Base-by-base conservation (phyloP, 2,797 vertebrate species). In the Rhynchotus rufescens region DNA sequence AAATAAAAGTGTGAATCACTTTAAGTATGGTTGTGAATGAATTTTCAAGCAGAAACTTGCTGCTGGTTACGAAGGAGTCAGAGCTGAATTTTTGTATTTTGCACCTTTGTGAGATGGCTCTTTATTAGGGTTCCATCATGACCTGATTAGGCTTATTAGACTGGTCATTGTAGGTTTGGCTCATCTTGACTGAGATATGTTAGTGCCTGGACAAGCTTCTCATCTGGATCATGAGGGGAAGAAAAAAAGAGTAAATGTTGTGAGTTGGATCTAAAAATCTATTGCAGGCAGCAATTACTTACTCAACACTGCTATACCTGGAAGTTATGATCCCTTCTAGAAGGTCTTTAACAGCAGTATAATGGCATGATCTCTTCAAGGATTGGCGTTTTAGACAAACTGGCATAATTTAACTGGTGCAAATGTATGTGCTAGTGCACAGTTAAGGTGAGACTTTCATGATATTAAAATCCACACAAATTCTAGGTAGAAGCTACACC, bases 101-200 rank as follows among this genome's bases (percentile, higher is more conserved):
- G 20, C 20, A 10, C 12, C 72, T 75, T 11, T 60, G n/a, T 62
- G 25, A 83, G 28, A 21, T 6, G 65, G 12, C 9, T 80, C 30
- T 88, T 88, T 82, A 57, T 16, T 9, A 15, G 66, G 45, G 86
- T 69, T 57, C 36, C 44, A 40, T 61, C 2, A 2, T 60, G 20
- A 9, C 54, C 54, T 86, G 65, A 78, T 90, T 80, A 86, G 40
- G 22, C n/a, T 66, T 88, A 71, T 51, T 36, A 12, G 17, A 38
- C 76, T 64, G 67, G 84, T 84, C 23, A 11, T 44, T 59, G 47
- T 38, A 65, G 19, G 90, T 82, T 65, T 82, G 65, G 26, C 28
- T 93, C n/a, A 72, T 82, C 86, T 94, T 88, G 49, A 77, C 84
- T 45, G 4, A 57, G 86, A 72, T 38, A 13, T 71, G 75, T 88